Evolutionary conservation across 2,797 vertebrate genomes (phyloP).

Genomic region (Xiphophorus birchmanni): DNA sequence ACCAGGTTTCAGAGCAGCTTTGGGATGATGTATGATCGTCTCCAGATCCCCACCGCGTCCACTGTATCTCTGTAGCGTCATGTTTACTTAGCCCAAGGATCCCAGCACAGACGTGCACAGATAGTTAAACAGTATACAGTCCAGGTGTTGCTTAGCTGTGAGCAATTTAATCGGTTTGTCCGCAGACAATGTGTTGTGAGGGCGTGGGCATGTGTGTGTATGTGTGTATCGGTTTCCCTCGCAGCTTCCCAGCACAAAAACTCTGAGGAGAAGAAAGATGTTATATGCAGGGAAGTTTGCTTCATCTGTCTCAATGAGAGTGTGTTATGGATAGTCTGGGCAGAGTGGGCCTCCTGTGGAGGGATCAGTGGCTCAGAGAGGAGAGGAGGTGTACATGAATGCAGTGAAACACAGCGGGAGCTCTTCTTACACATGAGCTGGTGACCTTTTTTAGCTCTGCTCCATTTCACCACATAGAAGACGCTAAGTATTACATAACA

Average conservation of each 20-base stretch:
- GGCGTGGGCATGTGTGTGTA: slow-evolving; percentile 2
- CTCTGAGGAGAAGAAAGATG: slow-evolving; percentile 35
- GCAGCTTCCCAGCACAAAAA: slow-evolving; percentile 1
- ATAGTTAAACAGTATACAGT: slow-evolving; percentile 24
- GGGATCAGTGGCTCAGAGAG: slow-evolving; percentile 52
- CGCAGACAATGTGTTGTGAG: background rate
- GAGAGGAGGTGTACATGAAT: slow-evolving; percentile 45
- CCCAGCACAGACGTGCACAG: background rate
- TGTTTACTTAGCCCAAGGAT: slow-evolving; percentile 20
- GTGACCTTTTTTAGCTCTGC: slow-evolving; percentile 44
- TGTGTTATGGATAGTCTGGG: slow-evolving; percentile 14
- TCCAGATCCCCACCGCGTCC: background rate
- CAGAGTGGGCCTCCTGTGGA: slow-evolving; percentile 36
- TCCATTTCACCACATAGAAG: slow-evolving; percentile 31
- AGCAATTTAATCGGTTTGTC: background rate
- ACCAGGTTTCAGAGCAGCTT: background rate
- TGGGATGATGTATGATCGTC: background rate
- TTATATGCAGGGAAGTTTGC: slow-evolving; percentile 35
- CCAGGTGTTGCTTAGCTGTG: background rate
- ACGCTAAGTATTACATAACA: background rate
- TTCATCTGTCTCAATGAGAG: slow-evolving; percentile 5
- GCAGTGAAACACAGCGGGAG: slow-evolving; percentile 45
- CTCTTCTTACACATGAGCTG: slow-evolving; percentile 32
- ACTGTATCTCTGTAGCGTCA: slow-evolving; percentile 7
- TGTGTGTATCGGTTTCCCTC: slow-evolving; percentile 10